Evolutionary conservation across 2,888 invertebrate genomes (phyloP).

Genomic region (Chamaedrilus cognettii): DNA sequence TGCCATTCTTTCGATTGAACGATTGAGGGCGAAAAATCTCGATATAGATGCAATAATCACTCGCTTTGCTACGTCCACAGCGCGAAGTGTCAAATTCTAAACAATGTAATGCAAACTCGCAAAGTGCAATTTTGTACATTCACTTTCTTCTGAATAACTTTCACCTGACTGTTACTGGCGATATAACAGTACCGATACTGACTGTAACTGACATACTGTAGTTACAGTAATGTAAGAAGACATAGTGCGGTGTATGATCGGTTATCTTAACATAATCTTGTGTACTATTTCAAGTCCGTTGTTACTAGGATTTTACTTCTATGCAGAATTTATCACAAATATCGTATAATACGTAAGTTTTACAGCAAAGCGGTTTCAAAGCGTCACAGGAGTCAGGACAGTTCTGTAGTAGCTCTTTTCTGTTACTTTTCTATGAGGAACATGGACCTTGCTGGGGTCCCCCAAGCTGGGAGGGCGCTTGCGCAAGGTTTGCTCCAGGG

Average conservation of each 20-base stretch:
- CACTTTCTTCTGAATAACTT: neutral
- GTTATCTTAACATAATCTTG: neutral
- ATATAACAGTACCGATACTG: constrained; percentile 1
- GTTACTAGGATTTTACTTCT: neutral
- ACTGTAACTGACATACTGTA: neutral
- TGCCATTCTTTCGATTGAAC: too few relatives aligned
- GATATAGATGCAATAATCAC: too few relatives aligned
- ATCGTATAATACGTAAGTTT: neutral
- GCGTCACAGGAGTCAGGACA: neutral
- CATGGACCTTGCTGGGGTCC: neutral
- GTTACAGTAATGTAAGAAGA: neutral
- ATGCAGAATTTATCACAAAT: neutral
- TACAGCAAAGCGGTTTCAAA: neutral
- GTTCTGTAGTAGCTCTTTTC: neutral
- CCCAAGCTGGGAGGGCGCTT: neutral
- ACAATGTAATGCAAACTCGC: too few relatives aligned
- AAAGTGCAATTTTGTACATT: too few relatives aligned
- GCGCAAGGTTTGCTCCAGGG: neutral
- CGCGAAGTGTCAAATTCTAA: too few relatives aligned
- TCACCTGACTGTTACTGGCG: neutral
- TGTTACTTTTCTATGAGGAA: neutral
- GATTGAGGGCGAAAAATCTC: too few relatives aligned
- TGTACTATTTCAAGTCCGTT: neutral
- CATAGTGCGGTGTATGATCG: neutral
- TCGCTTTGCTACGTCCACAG: too few relatives aligned